Conservation (phyloP, 2,888 invertebrate species). For the Rutpela maculata region DNA sequence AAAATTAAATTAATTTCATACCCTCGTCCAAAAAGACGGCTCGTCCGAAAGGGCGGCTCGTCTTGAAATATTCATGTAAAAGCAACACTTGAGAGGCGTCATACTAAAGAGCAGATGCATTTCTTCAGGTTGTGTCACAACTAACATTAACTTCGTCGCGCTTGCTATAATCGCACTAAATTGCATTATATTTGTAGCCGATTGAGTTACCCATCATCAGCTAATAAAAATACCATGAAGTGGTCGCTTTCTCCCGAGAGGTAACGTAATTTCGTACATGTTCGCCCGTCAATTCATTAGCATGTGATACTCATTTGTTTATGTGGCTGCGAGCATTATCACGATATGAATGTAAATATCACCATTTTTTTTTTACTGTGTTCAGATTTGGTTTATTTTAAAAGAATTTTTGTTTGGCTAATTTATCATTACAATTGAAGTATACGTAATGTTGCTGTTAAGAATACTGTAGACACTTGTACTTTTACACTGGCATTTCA, state of each 20-base stretch:
- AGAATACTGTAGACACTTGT: neutral
- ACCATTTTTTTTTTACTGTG: constrained; percentile 11
- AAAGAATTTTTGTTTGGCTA: neutral
- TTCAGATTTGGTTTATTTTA: constrained; percentile 33
- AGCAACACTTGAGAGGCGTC: neutral
- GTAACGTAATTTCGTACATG: constrained; percentile 64
- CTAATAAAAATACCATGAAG: constrained; percentile 69
- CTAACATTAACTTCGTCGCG: constrained; percentile 10
- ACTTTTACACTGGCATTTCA: neutral
- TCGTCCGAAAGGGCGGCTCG: too few species aligned
- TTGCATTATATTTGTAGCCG: constrained; percentile 68
- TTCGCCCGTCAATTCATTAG: constrained; percentile 35
- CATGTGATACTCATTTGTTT: constrained; percentile 27
- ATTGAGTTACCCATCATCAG: constrained; percentile 71
- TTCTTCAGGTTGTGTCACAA: neutral
- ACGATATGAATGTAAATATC: constrained; percentile 40
- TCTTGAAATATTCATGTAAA: neutral
- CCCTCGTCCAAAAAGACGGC: too few species aligned
- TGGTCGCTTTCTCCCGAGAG: constrained; percentile 72
- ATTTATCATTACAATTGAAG: neutral
- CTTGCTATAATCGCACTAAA: constrained; percentile 37
- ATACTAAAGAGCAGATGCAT: neutral
- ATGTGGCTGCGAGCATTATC: constrained; percentile 30
- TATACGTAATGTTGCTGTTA: neutral
- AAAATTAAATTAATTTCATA: too few species aligned